Evolutionary conservation across 2,888 invertebrate species (phyloP).

Genomic region (Tipula lateralis): DNA sequence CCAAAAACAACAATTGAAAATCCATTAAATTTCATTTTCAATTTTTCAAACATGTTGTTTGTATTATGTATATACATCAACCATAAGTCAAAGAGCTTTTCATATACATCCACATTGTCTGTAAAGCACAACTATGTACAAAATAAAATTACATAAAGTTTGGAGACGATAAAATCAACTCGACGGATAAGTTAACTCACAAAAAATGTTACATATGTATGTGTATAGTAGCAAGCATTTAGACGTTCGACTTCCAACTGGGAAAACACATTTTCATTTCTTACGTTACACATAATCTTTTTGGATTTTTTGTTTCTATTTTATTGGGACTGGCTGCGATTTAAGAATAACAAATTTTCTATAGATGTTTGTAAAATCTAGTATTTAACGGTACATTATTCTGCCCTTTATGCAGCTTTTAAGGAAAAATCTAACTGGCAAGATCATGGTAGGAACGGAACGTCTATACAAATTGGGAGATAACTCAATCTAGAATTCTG

Average conservation of each 20-base stretch:
- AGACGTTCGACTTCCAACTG: neutral
- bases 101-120: neutral
- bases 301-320: neutral
- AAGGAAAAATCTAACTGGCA: too few species aligned
- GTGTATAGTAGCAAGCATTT: neutral
- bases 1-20: neutral
- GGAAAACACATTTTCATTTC: neutral
- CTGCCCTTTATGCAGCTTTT: too few species aligned
- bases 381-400: too few species aligned
- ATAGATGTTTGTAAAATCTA: too few species aligned
- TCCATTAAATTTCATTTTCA: neutral
- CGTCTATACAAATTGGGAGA: too few species aligned
- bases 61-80: neutral
- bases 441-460: too few species aligned
- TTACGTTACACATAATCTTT: neutral
- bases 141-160: neutral
- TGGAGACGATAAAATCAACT: neutral
- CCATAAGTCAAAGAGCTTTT: neutral
- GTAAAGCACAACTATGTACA: neutral
- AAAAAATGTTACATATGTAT: neutral
- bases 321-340: too few species aligned
- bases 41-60: neutral
- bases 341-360: too few species aligned
- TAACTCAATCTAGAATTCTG: too few species aligned
- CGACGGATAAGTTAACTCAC: neutral